These are phyloP conservation scores for Lathronympha strigana DNA, from an alignment of 2,888 invertebrate species.

Conservation along the genomic window DNA sequence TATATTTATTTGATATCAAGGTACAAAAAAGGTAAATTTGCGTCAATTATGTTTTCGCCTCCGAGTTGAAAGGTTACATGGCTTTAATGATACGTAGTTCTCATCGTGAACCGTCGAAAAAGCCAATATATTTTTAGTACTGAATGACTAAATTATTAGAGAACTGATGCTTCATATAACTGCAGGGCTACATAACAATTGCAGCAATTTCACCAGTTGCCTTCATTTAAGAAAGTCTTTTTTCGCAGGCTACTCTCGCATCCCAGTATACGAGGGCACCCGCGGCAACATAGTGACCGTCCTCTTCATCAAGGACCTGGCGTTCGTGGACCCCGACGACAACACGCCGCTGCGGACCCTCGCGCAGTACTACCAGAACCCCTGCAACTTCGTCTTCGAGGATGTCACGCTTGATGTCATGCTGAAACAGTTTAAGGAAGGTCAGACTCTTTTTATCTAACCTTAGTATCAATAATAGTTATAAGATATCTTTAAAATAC, in stretches of 20 bases:
- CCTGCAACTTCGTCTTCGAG: conserved; percentile 97
- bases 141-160: too few species aligned
- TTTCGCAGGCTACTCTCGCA: conserved; percentile 93
- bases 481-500: too few species aligned
- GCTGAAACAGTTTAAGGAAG: conserved; percentile 99
- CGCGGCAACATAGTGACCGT: conserved; percentile 95
- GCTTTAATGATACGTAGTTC: too few species aligned
- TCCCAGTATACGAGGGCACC: conserved; percentile 95
- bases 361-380: conserved; percentile 98
- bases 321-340: conserved; percentile 99
- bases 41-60: too few species aligned
- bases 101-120: too few species aligned
- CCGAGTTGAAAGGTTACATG: too few species aligned
- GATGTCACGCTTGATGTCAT: conserved; percentile 97
- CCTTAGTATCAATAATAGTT: too few species aligned
- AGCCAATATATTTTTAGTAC: too few species aligned
- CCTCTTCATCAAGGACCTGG: conserved; percentile 98
- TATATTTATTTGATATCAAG: too few species aligned
- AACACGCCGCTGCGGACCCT: conserved; percentile 96
- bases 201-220: neutral
- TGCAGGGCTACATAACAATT: too few species aligned
- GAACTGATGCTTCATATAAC: too few species aligned
- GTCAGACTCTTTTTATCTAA: conserved; percentile 66
- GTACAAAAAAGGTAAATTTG: too few species aligned
- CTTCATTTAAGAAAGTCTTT: neutral